These are phyloP conservation scores for Caenorhabditis sp. DNA, from an alignment of 2,888 invertebrate species.

Conservation along the genomic window DNA sequence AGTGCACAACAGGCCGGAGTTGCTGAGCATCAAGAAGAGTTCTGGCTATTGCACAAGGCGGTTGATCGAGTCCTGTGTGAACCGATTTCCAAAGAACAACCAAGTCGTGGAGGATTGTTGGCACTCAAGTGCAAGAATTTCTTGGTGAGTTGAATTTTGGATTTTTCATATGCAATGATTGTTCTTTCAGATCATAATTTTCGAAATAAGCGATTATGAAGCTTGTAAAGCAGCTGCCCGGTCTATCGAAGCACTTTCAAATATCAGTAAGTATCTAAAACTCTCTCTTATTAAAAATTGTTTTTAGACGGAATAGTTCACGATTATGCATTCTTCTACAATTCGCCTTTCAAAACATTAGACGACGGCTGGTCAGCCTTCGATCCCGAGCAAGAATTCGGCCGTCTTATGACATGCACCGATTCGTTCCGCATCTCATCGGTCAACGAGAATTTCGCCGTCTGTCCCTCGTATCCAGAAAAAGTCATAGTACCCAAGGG, in stretches of 20 bases:
- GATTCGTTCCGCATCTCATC: slow-evolving; percentile 92
- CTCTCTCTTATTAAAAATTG: neutral
- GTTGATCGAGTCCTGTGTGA: slow-evolving; percentile 67
- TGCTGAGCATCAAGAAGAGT: slow-evolving; percentile 46
- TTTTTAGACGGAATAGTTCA: slow-evolving; percentile 78
- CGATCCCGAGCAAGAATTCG: slow-evolving; percentile 86
- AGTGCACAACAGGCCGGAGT: slow-evolving; percentile 9
- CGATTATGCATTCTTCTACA: slow-evolving; percentile 94
- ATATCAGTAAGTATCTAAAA: slow-evolving; percentile 67
- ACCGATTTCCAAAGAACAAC: slow-evolving; percentile 47
- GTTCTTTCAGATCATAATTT: slow-evolving; percentile 51
- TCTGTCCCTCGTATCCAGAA: slow-evolving; percentile 86
- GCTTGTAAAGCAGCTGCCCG: slow-evolving; percentile 61
- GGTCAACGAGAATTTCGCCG: slow-evolving; percentile 86
- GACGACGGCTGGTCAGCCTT: slow-evolving; percentile 96
- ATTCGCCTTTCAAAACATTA: slow-evolving; percentile 86
- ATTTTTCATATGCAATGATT: neutral
- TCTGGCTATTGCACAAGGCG: slow-evolving; percentile 66
- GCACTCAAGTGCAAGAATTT: slow-evolving; percentile 69
- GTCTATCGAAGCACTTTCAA: slow-evolving; percentile 67
- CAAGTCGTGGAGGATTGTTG: slow-evolving; percentile 48
- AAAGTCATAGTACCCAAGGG: slow-evolving; percentile 89
- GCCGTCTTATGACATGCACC: slow-evolving; percentile 79
- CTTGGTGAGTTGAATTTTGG: slow-evolving; percentile 28
- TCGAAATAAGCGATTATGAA: slow-evolving; percentile 55